A percentile compares a stretch with the other conserved stretches of the same genome.
These are phyloP conservation scores for Lota lota DNA, from an alignment of 2,113 vertebrate genomes.

Conservation along the genomic window DNA sequence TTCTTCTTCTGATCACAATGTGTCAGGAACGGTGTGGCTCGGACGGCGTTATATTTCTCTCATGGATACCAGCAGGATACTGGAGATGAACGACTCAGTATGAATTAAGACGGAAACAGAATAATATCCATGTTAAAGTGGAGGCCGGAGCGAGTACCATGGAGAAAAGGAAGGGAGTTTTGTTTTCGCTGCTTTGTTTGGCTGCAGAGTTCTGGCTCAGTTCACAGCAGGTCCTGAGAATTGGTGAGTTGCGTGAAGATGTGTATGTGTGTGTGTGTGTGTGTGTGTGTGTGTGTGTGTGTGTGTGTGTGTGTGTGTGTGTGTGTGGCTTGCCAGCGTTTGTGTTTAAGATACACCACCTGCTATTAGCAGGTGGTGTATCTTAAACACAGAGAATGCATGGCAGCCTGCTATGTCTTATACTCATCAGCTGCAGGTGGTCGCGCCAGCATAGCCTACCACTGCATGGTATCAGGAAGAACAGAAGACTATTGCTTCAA, in stretches of 20 bases:
- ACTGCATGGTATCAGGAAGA: too few species aligned
- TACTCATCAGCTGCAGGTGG: too few species aligned
- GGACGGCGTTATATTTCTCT: constrained; percentile 50
- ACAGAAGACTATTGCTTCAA: too few species aligned
- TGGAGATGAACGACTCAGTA: constrained; percentile 29
- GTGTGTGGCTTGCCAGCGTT: too few species aligned
- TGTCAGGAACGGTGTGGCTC: constrained; percentile 55
- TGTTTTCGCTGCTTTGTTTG: constrained; percentile 78
- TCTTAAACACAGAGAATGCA: too few species aligned
- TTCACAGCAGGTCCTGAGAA: constrained; percentile 87
- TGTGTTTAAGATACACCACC: too few species aligned
- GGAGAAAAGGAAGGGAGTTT: constrained; percentile 74
- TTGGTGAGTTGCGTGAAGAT: constrained; percentile 76
- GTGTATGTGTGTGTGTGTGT: too few species aligned
- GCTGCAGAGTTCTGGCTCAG: constrained; percentile 77
- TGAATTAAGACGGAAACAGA: constrained; percentile 59
- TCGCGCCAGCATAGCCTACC: too few species aligned
- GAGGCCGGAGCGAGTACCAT: constrained; percentile 69
- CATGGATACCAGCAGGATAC: constrained; percentile 60
- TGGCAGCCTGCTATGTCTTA: too few species aligned
- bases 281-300: too few species aligned
- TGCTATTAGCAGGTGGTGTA: too few species aligned
- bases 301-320: too few species aligned
- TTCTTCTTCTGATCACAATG: constrained; percentile 45
- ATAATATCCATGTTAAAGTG: constrained; percentile 68